Conservation (phyloP, 2,888 invertebrate species). For the Calliopum simillimum region DNA sequence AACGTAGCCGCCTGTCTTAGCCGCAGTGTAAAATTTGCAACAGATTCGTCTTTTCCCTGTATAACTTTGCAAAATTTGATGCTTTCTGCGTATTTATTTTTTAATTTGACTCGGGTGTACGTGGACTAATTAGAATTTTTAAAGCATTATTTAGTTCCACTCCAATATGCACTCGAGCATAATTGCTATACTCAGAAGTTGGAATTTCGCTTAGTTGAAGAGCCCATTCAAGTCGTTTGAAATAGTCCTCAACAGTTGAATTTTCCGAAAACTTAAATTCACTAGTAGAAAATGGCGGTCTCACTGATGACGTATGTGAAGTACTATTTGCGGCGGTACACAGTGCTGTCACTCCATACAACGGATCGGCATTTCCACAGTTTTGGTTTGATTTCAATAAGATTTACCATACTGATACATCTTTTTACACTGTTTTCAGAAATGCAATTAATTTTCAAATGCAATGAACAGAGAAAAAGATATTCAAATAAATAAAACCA, state of each 20-base stretch:
- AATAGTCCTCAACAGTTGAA: conserved; percentile 21
- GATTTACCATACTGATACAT: too few species aligned
- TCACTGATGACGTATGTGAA: too few species aligned
- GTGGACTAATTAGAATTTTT: conserved; percentile 22
- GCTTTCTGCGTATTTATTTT: conserved; percentile 31
- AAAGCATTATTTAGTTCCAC: conserved; percentile 5
- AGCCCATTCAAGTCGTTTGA: conserved; percentile 25
- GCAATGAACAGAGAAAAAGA: too few species aligned
- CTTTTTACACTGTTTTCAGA: too few species aligned
- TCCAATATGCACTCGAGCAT: conserved; percentile 24
- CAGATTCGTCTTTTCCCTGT: conserved; percentile 29
- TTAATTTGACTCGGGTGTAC: conserved; percentile 17
- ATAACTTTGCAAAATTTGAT: conserved; percentile 32
- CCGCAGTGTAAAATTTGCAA: conserved; percentile 30
- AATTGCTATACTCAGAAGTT: not conserved
- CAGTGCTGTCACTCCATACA: too few species aligned
- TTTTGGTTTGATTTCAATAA: too few species aligned
- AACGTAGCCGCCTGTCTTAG: conserved; percentile 20
- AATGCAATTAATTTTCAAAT: too few species aligned
- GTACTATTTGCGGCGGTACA: too few species aligned
- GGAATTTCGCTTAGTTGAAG: conserved; percentile 25
- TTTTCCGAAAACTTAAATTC: too few species aligned
- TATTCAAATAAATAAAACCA: too few species aligned
- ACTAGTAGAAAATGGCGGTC: not conserved
- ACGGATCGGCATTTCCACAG: too few species aligned